Conservation (phyloP, 2,888 invertebrate genomes). For the Polyploca ridens region DNA sequence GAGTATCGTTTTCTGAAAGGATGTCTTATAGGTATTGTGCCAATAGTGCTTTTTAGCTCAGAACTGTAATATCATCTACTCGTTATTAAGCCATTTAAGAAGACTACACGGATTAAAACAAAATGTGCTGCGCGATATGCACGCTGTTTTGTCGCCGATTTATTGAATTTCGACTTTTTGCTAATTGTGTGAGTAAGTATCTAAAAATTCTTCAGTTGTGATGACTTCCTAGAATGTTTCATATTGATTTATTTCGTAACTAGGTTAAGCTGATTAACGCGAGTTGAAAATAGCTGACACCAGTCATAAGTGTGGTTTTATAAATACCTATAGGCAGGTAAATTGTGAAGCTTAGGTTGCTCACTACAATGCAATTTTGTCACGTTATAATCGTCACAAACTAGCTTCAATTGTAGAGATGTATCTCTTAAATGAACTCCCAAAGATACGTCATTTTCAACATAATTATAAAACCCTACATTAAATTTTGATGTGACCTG, state of each 20-base stretch:
- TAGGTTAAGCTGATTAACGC: slow-evolving; percentile 5
- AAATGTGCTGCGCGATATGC: background rate
- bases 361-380: too few species aligned
- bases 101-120: background rate
- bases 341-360: background rate
- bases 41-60: too few species aligned
- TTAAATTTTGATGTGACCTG: slow-evolving; percentile 24
- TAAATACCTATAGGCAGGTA: background rate
- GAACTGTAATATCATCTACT: too few species aligned
- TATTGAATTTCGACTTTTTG: background rate
- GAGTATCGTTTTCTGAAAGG: too few species aligned
- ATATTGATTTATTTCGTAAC: slow-evolving; percentile 8
- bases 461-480: background rate
- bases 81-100: too few species aligned
- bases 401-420: too few species aligned
- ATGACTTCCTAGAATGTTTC: background rate
- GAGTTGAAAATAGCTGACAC: slow-evolving; percentile 5
- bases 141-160: background rate
- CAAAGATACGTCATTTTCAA: background rate
- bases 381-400: too few species aligned
- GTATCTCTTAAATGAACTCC: too few species aligned
- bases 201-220: background rate
- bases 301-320: background rate
- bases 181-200: too few species aligned
- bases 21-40: too few species aligned